Percentiles rank a stretch among this genome's conserved stretches.
Conservation (phyloP, 2,113 vertebrate species). For the Trochalopteron elliotii region DNA sequence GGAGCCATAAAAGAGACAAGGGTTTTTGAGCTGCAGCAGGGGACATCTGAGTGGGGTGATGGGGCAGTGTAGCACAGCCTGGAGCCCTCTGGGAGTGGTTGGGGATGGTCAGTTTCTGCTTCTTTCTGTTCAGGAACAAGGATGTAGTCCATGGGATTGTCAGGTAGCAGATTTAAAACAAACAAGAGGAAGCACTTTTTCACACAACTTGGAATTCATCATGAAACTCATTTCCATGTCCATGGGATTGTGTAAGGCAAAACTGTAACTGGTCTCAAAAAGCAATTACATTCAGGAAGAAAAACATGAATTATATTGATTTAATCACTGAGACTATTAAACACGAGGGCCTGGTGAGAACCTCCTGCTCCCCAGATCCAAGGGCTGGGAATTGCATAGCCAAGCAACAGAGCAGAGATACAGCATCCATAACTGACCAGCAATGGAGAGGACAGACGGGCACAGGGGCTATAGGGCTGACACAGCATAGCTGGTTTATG, state of each 20-base stretch:
- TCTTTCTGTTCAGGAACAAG: neutral
- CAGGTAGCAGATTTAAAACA: neutral
- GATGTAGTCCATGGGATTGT: neutral
- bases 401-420: neutral
- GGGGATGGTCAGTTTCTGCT: accelerated
- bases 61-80: neutral
- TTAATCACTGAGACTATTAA: neutral
- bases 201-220: neutral
- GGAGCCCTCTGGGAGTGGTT: neutral
- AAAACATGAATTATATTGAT: neutral
- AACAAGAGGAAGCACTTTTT: neutral
- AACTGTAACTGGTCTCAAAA: neutral
- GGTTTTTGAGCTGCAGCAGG: neutral
- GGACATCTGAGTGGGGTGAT: neutral
- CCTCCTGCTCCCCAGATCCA: neutral
- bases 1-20: neutral
- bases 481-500: accelerated
- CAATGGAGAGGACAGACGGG: neutral
- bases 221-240: neutral
- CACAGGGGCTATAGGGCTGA: neutral
- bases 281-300: neutral
- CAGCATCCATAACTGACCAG: accelerated
- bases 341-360: neutral
- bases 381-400: neutral
- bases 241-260: neutral